Percentiles rank a stretch among this genome's conserved stretches.
Conservation (phyloP, 2,797 vertebrate genomes). For the Pogonophryne albipinna region DNA sequence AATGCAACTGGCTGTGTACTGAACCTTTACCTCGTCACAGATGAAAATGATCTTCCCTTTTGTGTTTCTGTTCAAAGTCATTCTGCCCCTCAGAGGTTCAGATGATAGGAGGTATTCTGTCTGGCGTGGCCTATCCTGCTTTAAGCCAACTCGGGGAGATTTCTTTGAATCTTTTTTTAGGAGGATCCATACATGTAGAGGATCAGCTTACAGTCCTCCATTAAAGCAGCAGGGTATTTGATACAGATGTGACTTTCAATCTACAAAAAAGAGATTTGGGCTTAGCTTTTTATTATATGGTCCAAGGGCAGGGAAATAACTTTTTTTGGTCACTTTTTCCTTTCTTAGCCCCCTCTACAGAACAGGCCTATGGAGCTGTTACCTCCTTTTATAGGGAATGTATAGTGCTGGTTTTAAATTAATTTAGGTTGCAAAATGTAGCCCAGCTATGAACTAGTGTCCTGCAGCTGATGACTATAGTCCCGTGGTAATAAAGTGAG, state of each 20-base stretch:
- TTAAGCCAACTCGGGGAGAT: conserved; percentile 62
- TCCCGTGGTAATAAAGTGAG: conserved; percentile 55
- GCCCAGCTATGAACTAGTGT: conserved; percentile 53
- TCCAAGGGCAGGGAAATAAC: conserved; percentile 46
- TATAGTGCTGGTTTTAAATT: conserved; percentile 24
- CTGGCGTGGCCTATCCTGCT: conserved; percentile 37
- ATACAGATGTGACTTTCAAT: conserved; percentile 72
- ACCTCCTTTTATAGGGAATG: conserved; percentile 26
- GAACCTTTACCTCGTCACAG: conserved; percentile 16
- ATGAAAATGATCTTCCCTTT: conserved; percentile 26
- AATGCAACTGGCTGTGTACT: conserved; percentile 37
- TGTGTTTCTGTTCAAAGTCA: conserved; percentile 8
- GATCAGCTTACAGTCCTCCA: conserved; percentile 65
- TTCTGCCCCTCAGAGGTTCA: conserved; percentile 24
- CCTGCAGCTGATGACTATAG: conserved; percentile 50
- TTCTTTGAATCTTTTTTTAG: conserved; percentile 70
- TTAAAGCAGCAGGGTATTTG: conserved; percentile 68
- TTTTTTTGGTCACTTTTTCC: conserved; percentile 27
- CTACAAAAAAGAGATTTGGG: conserved; percentile 37
- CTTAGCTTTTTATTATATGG: conserved; percentile 54
- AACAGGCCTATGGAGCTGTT: conserved; percentile 16
- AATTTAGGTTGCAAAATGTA: conserved; percentile 44
- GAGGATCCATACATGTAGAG: conserved; percentile 61
- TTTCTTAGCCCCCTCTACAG: conserved; percentile 4
- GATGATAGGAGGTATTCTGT: conserved; percentile 36